These are phyloP conservation scores for Haliclona indistincta DNA, from an alignment of 37 sponge, comb jelly and placozoan species.

Conservation along the genomic window DNA sequence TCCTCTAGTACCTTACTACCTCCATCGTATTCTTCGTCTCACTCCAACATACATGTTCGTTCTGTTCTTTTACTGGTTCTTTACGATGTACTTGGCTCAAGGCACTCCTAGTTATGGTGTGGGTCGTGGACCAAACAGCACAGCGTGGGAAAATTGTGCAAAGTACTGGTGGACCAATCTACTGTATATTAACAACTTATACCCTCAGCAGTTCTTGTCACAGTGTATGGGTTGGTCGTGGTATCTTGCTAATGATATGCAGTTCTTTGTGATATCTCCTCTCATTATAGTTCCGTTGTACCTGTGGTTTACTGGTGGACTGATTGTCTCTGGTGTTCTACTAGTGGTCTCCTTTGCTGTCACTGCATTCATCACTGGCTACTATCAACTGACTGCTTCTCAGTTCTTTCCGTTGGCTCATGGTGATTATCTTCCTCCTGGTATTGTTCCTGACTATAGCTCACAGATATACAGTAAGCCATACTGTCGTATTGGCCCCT, in stretches of 20 bases:
- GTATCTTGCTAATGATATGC: slow-evolving; percentile 72
- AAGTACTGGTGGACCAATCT: slow-evolving; percentile 72
- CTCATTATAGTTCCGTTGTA: slow-evolving; percentile 40
- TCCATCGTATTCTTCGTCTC: slow-evolving; percentile 66
- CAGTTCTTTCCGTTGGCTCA: background rate
- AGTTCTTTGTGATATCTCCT: slow-evolving; percentile 63
- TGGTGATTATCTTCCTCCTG: background rate
- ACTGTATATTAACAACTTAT: slow-evolving; percentile 73
- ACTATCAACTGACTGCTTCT: slow-evolving; percentile 4
- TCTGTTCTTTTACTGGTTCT: slow-evolving; percentile 42
- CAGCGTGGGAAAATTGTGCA: slow-evolving; percentile 4
- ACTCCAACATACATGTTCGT: slow-evolving; percentile 59
- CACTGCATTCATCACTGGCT: slow-evolving; percentile 31
- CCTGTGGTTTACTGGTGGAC: slow-evolving; percentile 14
- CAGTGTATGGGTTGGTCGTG: slow-evolving; percentile 61
- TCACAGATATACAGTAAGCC: slow-evolving; percentile 47
- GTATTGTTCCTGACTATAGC: slow-evolving; percentile 3
- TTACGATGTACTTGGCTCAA: slow-evolving; percentile 9
- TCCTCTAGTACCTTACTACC: slow-evolving; percentile 52
- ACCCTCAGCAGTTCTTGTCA: slow-evolving; percentile 21
- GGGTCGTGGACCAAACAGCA: background rate
- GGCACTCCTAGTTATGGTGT: slow-evolving; percentile 3
- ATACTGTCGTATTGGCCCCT: slow-evolving; percentile 61
- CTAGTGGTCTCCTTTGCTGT: background rate
- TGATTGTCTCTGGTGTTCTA: background rate